A percentile compares a stretch with the other conserved stretches of the same genome.
Conservation (phyloP, 2,113 vertebrate species). For the Microcebus tavaratra region DNA sequence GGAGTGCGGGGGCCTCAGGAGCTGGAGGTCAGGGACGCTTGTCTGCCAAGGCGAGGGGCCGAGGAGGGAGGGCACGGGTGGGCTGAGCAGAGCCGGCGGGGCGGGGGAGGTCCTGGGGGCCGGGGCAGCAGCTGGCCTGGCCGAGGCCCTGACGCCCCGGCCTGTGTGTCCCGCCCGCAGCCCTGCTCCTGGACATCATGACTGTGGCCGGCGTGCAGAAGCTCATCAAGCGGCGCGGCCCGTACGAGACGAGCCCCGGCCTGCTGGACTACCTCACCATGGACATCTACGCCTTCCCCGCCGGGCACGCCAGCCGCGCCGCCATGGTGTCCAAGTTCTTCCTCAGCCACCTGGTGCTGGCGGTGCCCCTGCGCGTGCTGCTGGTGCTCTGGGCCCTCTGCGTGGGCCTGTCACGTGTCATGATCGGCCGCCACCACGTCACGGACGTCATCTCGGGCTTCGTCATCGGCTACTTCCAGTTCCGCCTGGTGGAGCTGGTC, state of each 20-base stretch:
- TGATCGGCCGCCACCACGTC: slow-evolving; percentile 95
- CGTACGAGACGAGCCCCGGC: slow-evolving; percentile 91
- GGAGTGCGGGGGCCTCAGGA: fast-evolving
- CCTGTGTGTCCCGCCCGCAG: slow-evolving; percentile 75
- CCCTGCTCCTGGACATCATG: slow-evolving; percentile 93
- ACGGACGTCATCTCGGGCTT: slow-evolving; percentile 95
- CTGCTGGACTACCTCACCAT: slow-evolving; percentile 94
- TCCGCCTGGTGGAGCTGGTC: slow-evolving; percentile 94
- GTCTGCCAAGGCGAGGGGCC: fast-evolving
- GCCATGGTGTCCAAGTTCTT: slow-evolving; percentile 98
- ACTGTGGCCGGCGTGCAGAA: slow-evolving; percentile 94
- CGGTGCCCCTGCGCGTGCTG: slow-evolving; percentile 93
- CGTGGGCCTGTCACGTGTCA: slow-evolving; percentile 93
- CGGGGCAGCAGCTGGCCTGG: fast-evolving
- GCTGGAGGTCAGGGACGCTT: neutral
- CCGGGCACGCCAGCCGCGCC: slow-evolving; percentile 93
- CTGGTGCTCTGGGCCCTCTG: slow-evolving; percentile 96
- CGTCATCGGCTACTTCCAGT: slow-evolving; percentile 93
- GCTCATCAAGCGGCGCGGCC: slow-evolving; percentile 92
- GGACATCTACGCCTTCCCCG: slow-evolving; percentile 96
- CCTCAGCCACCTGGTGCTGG: slow-evolving; percentile 96
- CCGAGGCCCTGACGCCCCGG: neutral
- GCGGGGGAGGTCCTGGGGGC: fast-evolving
- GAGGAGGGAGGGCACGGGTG: fast-evolving
- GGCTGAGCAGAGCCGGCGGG: fast-evolving